phyloP scores from a whole-genome alignment of 2,113 vertebrate species.

The Hiodon tergisus region DNA sequence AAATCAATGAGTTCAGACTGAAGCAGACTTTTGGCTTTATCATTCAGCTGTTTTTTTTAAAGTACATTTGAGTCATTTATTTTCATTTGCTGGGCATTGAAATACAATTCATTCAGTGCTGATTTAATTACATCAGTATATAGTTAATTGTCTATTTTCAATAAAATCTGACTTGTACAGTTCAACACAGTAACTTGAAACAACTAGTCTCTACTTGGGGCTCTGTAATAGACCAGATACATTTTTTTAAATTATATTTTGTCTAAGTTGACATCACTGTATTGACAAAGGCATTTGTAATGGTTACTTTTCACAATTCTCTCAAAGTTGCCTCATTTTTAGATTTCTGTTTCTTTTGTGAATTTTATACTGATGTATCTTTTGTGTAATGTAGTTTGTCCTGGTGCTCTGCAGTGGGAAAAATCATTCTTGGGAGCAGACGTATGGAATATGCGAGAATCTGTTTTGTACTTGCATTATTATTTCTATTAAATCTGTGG shows the following conservation, averaged over 20 bases:
- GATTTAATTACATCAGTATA: constrained; percentile 52
- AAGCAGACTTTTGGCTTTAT: not conserved
- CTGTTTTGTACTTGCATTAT: constrained; percentile 53
- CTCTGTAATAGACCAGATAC: constrained; percentile 66
- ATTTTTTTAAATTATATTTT: constrained; percentile 35
- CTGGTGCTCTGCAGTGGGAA: constrained; percentile 50
- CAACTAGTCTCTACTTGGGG: constrained; percentile 50
- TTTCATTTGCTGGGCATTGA: constrained; percentile 48
- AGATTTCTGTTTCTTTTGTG: constrained; percentile 44
- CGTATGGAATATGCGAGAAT: constrained; percentile 53
- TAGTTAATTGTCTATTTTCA: constrained; percentile 55
- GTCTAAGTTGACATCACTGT: constrained; percentile 49
- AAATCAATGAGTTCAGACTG: constrained; percentile 34
- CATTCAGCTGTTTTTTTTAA: not conserved
- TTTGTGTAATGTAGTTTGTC: constrained; percentile 60
- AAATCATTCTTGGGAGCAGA: constrained; percentile 59
- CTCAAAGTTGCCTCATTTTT: constrained; percentile 65
- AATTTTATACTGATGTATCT: constrained; percentile 11
- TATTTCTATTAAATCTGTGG: constrained; percentile 21
- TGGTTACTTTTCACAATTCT: constrained; percentile 43
- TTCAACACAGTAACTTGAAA: constrained; percentile 63
- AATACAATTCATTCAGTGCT: constrained; percentile 56
- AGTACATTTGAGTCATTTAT: constrained; percentile 37
- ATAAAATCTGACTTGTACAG: constrained; percentile 61
- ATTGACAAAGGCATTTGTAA: constrained; percentile 50